Conservation (phyloP, 2,113 vertebrate genomes). For the Mustelus asterias region DNA sequence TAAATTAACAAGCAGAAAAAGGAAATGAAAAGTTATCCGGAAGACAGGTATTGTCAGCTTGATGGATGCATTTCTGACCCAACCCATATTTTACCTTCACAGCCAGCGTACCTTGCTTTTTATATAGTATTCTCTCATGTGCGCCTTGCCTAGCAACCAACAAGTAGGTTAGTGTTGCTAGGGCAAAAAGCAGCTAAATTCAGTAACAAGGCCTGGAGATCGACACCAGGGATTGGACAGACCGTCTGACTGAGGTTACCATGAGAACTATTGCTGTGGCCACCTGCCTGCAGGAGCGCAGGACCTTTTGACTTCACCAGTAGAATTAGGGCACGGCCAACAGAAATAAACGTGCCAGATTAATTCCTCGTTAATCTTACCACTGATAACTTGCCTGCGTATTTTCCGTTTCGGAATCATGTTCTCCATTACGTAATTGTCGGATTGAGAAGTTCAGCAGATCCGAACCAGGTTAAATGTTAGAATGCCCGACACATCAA, state of each 20-base stretch:
- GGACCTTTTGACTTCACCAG: neutral
- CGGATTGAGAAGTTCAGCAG: neutral
- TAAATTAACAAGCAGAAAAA: neutral
- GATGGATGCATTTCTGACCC: constrained; percentile 8
- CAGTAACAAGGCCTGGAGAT: neutral
- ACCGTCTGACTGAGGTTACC: neutral
- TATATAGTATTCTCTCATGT: neutral
- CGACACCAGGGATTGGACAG: neutral
- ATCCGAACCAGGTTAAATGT: neutral
- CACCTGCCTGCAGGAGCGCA: neutral
- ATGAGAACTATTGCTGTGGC: neutral
- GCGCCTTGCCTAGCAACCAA: constrained; percentile 16
- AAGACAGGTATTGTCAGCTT: neutral
- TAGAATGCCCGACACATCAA: neutral
- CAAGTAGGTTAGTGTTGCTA: constrained; percentile 34
- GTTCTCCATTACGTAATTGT: neutral
- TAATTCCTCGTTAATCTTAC: neutral
- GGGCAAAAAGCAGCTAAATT: constrained; percentile 3
- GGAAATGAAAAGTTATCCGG: neutral
- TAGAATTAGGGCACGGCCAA: neutral
- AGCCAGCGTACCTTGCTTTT: constrained; percentile 10
- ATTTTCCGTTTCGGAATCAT: neutral
- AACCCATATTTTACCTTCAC: neutral
- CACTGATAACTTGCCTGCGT: neutral
- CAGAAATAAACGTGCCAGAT: neutral